These are phyloP conservation scores for Taenaris catops DNA, from an alignment of 2,888 invertebrate species.

Conservation along the genomic window DNA sequence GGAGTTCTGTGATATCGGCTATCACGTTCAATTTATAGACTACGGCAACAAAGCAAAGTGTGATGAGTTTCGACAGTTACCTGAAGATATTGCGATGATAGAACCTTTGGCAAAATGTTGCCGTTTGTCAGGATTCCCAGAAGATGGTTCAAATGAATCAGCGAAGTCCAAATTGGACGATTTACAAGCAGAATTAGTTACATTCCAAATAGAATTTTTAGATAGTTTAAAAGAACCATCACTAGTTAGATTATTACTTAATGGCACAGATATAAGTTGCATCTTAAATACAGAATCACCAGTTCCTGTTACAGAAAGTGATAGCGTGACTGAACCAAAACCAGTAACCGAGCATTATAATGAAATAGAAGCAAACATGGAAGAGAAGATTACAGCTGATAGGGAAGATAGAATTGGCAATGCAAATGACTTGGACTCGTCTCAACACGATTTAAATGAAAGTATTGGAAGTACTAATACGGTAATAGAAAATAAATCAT, in stretches of 20 bases:
- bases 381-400: neutral
- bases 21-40: conserved; percentile 83
- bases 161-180: conserved; percentile 53
- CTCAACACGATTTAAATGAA: conserved; percentile 52
- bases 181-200: conserved; percentile 45
- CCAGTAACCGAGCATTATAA: too few species aligned
- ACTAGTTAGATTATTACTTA: conserved; percentile 77
- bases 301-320: conserved; percentile 13
- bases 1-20: conserved; percentile 75
- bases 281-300: conserved; percentile 22
- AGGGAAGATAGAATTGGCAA: conserved; percentile 1
- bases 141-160: conserved; percentile 61
- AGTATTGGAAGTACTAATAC: conserved; percentile 59
- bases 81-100: conserved; percentile 77
- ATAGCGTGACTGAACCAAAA: conserved; percentile 12
- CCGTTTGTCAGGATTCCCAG: conserved; percentile 68
- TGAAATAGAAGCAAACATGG: conserved; percentile 3
- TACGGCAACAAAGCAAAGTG: conserved; percentile 84
- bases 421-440: conserved; percentile 31
- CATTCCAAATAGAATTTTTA: conserved; percentile 81
- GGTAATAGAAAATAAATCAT: conserved; percentile 58
- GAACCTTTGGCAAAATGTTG: conserved; percentile 83
- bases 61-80: conserved; percentile 79
- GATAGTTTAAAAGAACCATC: conserved; percentile 78
- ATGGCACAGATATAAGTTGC: conserved; percentile 65